Conservation (phyloP, 2,797 vertebrate genomes). For the Antennarius maculatus region DNA sequence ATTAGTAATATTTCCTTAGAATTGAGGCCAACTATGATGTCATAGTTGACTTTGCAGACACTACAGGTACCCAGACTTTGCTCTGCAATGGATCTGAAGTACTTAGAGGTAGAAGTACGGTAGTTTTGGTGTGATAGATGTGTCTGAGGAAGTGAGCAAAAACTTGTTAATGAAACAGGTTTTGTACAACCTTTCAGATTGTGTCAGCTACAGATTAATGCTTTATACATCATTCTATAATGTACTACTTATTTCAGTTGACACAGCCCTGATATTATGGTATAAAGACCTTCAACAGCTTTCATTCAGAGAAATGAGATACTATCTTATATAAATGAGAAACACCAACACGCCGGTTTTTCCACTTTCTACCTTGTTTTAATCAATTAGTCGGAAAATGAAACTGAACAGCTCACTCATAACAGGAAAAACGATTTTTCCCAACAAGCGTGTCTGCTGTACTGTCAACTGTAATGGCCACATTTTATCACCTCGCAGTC, state of each 20-base stretch:
- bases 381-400: slow-evolving; percentile 47
- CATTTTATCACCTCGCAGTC: slow-evolving; percentile 38
- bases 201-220: too few species aligned
- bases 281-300: neutral
- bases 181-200: too few species aligned
- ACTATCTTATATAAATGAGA: neutral
- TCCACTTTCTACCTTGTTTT: slow-evolving; percentile 24
- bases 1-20: too few species aligned
- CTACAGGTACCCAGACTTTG: too few species aligned
- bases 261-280: neutral
- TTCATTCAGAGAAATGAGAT: slow-evolving; percentile 10
- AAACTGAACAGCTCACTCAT: slow-evolving; percentile 30
- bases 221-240: too few species aligned
- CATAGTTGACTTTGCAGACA: too few species aligned
- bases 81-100: too few species aligned
- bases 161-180: too few species aligned
- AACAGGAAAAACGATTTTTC: slow-evolving; percentile 28
- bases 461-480: slow-evolving; percentile 19
- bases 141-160: too few species aligned
- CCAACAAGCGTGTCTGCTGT: slow-evolving; percentile 23
- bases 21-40: too few species aligned
- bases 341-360: slow-evolving; percentile 1
- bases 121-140: too few species aligned
- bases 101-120: too few species aligned
- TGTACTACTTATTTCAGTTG: neutral